phyloP scores from a whole-genome alignment of 2,888 invertebrate species.

The Chironomus riparius region DNA sequence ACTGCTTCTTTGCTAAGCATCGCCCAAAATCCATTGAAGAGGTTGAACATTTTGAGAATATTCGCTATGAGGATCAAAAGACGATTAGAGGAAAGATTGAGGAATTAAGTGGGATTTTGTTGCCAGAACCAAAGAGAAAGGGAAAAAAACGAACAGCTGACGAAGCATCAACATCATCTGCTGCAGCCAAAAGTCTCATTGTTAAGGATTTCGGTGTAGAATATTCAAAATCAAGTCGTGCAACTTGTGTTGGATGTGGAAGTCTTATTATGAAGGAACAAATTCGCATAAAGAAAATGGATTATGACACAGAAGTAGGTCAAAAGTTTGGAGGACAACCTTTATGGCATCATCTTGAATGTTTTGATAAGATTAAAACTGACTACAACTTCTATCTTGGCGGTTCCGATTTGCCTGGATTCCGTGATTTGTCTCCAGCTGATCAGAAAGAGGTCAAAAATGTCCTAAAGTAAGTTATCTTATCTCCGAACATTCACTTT shows the following conservation, averaged over 20 bases:
- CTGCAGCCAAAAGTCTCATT: conserved; percentile 37
- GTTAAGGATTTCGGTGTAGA: conserved; percentile 66
- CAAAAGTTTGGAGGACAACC: conserved; percentile 74
- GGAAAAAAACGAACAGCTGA: conserved; percentile 47
- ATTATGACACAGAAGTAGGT: conserved; percentile 72
- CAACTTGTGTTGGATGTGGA: conserved; percentile 75
- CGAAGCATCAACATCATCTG: conserved; percentile 29
- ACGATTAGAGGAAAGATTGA: conserved; percentile 60
- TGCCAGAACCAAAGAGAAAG: conserved; percentile 43
- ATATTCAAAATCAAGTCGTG: conserved; percentile 76
- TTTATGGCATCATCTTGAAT: conserved; percentile 85
- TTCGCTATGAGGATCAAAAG: conserved; percentile 78
- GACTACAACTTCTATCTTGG: conserved; percentile 64
- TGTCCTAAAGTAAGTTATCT: conserved; percentile 52
- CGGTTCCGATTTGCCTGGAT: conserved; percentile 71
- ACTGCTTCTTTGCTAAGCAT: conserved; percentile 79
- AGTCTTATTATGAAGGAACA: conserved; percentile 56
- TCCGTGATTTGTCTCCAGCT: conserved; percentile 56
- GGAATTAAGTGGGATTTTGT: conserved; percentile 38
- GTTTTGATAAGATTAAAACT: conserved; percentile 68
- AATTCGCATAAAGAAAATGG: conserved; percentile 72
- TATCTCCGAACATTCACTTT: conserved; percentile 3
- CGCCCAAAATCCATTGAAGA: conserved; percentile 64
- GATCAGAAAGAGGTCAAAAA: conserved; percentile 57
- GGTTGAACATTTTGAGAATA: conserved; percentile 67